Evolutionary conservation across 2,888 invertebrate genomes (phyloP), one percentile per base, ranked within the genome.

Genomic region (Muschampia plurimacula): DNA sequence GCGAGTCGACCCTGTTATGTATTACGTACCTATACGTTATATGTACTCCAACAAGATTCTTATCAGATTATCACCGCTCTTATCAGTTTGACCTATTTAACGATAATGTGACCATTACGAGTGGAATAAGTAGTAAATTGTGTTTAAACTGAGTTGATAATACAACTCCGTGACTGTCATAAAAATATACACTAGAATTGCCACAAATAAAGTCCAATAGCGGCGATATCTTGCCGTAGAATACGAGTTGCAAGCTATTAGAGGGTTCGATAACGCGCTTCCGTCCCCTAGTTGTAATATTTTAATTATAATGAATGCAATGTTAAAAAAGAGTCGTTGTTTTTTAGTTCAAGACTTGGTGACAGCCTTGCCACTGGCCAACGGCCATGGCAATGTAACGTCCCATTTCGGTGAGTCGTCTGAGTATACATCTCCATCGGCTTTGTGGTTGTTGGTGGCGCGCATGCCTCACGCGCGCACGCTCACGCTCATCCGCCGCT

Each of bases 301-400:
- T 79, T 79, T 84, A 84, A 83, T 87, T 81, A 79, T 86, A 86
- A 83, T 88, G 81, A 86, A 89, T 90, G 88, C 86, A 87, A 92
- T 94, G 93, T 92, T 93, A 91, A 94, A 93, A 86, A 88, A 88
- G 84, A 90, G 93, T 90, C 89, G 89, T 94, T 93, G 88, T 93
- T 94, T 94, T 94, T 93, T 94, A 93, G 94, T 93, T 94, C 93
- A 94, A 93, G 94, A 94, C 90, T 89, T 94, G 94, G 95, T 95
- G 94, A 94, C 94, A 85, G 94, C 94, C 87, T 94, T 95, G 92
- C 94, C 94, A 83, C 89, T 93, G 89, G 94, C 94, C 89, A 94
- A 94, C 90, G 94, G 94, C 91, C 94, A 94, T 90, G 92, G 92
- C 90, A 91, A 91, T 92, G 89, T 92, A 81, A 90, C 93, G 91